phyloP scores from a whole-genome alignment of 2,113 vertebrate genomes.

The Vicugna pacos region DNA sequence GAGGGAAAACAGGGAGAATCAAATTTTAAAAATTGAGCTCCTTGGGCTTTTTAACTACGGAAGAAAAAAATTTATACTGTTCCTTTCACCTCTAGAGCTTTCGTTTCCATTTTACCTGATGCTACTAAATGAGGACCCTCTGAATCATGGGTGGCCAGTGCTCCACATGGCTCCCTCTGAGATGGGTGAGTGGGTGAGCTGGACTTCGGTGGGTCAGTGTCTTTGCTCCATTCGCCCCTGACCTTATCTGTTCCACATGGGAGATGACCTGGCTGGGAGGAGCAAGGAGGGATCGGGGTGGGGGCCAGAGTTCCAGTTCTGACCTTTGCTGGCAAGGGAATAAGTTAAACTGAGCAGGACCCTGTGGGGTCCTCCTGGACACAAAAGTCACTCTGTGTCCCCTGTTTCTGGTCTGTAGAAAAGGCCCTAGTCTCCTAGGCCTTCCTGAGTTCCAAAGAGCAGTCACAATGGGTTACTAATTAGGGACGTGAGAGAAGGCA shows the following conservation, averaged over 20 bases:
- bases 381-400: no score
- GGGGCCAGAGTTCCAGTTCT: neutral
- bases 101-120: constrained; percentile 47
- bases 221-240: neutral
- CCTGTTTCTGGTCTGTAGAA: no score
- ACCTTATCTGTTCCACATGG: neutral
- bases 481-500: no score
- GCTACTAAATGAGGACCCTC: neutral
- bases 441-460: no score
- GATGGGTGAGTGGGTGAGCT: no score
- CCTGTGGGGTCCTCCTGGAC: no score
- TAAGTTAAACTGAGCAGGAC: neutral
- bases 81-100: neutral
- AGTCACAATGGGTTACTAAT: no score
- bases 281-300: neutral
- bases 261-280: neutral
- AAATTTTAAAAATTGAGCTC: constrained; percentile 3
- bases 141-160: neutral
- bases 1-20: neutral
- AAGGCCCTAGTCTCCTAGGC: no score
- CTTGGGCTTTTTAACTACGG: neutral
- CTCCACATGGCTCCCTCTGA: neutral
- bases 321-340: neutral
- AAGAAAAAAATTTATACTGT: neutral
- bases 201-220: neutral